A percentile compares a stretch with the other conserved stretches of the same genome.
Conservation (phyloP, 1,140 invertebrate genomes). For the Conus betulinus region DNA sequence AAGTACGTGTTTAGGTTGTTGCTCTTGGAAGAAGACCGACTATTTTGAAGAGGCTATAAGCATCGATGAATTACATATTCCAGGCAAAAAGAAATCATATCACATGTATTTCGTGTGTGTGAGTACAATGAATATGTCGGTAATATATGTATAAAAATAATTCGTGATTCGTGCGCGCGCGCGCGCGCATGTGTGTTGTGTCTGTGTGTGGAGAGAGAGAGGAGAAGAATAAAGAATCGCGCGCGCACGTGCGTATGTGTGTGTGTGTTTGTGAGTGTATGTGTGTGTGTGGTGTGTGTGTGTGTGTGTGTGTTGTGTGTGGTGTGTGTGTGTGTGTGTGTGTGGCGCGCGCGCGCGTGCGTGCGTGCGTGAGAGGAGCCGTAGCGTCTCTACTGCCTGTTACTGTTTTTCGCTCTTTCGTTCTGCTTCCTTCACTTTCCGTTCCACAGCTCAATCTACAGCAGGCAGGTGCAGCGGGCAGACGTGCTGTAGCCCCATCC, state of each 20-base stretch:
- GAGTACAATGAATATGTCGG: too few relatives aligned
- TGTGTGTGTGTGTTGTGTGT: neutral
- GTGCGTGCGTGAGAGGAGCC: too few relatives aligned
- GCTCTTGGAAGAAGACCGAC: neutral
- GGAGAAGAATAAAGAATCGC: too few relatives aligned
- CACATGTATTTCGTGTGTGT: neutral
- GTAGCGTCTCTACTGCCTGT: too few relatives aligned
- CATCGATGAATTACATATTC: neutral
- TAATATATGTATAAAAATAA: neutral
- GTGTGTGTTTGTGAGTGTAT: neutral
- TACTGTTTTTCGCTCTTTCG: too few relatives aligned
- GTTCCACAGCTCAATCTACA: too few relatives aligned
- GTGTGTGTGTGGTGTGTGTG: neutral
- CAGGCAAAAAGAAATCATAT: neutral
- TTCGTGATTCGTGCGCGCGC: neutral
- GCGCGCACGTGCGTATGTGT: neutral
- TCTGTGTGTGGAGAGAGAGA: neutral
- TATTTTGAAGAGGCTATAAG: neutral
- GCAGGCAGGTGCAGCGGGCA: too few relatives aligned
- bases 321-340: neutral
- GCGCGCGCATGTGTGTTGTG: neutral
- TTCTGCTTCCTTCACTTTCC: too few relatives aligned
- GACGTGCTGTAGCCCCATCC: too few relatives aligned
- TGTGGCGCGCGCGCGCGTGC: too few relatives aligned
- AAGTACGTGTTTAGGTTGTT: too few relatives aligned